These are phyloP conservation scores for Aldabrachelys gigantea DNA, from an alignment of 2,113 vertebrate species.

Conservation along the genomic window DNA sequence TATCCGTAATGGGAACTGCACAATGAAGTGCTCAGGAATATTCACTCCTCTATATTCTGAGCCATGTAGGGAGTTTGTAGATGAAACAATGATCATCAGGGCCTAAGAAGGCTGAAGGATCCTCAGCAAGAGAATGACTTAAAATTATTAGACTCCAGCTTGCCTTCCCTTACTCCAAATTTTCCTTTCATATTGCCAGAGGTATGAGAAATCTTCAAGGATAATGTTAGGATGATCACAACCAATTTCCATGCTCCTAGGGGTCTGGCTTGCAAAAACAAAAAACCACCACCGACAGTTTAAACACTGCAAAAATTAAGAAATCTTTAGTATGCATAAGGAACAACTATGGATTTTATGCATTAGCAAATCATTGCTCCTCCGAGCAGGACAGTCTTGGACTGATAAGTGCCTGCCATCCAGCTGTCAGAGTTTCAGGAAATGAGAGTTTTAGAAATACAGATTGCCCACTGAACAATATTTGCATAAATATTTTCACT, in stretches of 20 bases:
- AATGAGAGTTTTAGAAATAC: background rate
- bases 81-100: background rate
- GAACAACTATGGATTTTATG: background rate
- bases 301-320: background rate
- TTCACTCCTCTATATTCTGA: background rate
- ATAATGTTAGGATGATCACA: background rate
- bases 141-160: background rate
- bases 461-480: conserved; percentile 17
- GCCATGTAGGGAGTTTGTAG: background rate
- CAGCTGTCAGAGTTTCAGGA: fast-evolving
- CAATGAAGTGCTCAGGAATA: background rate
- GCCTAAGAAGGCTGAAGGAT: background rate
- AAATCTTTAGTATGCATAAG: background rate
- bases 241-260: background rate
- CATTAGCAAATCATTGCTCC: background rate
- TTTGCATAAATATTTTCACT: conserved; percentile 57
- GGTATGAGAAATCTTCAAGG: background rate
- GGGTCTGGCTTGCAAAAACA: background rate
- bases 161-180: background rate
- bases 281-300: background rate
- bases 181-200: background rate
- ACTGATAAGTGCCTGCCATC: background rate
- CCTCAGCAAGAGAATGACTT: background rate
- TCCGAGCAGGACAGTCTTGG: background rate
- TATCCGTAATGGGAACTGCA: background rate